phyloP scores from a whole-genome alignment of 2,888 invertebrate species.

The Drosophila kambysellisi region DNA sequence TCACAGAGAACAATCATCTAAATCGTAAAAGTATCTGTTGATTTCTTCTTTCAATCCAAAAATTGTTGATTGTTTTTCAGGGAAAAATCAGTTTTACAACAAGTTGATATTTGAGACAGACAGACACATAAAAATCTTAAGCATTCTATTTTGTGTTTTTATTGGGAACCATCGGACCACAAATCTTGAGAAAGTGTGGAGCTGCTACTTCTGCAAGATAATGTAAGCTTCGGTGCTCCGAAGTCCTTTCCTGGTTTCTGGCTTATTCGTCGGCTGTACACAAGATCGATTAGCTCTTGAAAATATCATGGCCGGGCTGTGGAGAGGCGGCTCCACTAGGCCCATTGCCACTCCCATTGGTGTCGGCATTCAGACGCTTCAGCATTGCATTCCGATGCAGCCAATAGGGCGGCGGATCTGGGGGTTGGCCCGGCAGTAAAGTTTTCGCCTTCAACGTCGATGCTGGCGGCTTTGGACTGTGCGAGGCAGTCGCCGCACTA shows the following conservation, averaged over 20 bases:
- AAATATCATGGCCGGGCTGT: conserved; percentile 85
- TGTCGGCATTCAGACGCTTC: conserved; percentile 83
- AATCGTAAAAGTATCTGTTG: neutral
- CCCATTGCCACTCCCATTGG: conserved; percentile 43
- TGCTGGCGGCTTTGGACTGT: conserved; percentile 85
- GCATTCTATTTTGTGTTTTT: neutral
- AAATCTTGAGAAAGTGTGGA: neutral
- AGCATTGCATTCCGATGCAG: conserved; percentile 85
- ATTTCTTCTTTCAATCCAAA: neutral
- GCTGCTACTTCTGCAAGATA: conserved; percentile 40
- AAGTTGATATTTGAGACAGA: neutral
- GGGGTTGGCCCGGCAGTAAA: conserved; percentile 83
- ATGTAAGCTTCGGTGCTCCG: conserved; percentile 54
- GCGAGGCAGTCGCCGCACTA: conserved; percentile 78
- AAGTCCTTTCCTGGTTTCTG: conserved; percentile 34
- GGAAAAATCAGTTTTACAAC: neutral
- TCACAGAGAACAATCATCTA: neutral
- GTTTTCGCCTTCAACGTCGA: conserved; percentile 87
- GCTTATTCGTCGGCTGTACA: conserved; percentile 62
- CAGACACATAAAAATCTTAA: neutral
- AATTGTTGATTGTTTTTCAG: neutral
- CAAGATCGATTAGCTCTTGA: conserved; percentile 86
- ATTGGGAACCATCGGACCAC: neutral
- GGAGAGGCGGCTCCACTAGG: conserved; percentile 56
- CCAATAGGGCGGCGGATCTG: conserved; percentile 85